phyloP scores from a whole-genome alignment of 2,797 vertebrate species.

The Crocodylus rhombifer region DNA sequence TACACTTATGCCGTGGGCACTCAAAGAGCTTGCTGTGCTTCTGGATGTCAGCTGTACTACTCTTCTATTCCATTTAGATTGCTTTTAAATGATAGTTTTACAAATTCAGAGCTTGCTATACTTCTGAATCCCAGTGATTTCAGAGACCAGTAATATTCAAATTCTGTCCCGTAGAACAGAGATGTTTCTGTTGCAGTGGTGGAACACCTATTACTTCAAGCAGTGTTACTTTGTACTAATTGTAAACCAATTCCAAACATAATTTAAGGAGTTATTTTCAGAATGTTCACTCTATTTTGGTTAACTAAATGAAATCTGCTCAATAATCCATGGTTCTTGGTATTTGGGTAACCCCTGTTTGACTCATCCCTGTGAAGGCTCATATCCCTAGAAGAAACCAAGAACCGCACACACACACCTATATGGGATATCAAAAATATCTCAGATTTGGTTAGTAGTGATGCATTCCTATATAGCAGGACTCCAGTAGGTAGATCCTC shows the following conservation, averaged over 20 bases:
- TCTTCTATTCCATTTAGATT: background rate
- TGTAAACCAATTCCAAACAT: background rate
- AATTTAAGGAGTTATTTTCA: background rate
- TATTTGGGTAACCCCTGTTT: background rate
- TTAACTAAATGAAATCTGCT: background rate
- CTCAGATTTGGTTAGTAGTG: background rate
- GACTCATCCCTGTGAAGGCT: background rate
- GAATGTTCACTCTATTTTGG: background rate
- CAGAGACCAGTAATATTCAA: background rate
- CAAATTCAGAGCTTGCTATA: background rate
- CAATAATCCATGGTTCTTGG: background rate
- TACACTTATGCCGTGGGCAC: too few relatives aligned
- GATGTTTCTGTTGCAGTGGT: background rate
- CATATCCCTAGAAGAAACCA: background rate
- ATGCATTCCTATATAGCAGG: background rate
- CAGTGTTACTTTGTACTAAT: background rate
- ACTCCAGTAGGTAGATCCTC: background rate
- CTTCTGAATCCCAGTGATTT: background rate
- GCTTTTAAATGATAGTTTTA: constrained; percentile 30
- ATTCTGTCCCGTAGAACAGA: background rate
- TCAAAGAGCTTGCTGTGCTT: too few relatives aligned
- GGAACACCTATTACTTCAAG: background rate
- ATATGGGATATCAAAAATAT: background rate
- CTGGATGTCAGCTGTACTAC: too few relatives aligned
- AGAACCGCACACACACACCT: background rate